Percentiles rank a stretch among this genome's conserved stretches.
phyloP scores from a whole-genome alignment of 2,888 invertebrate species.

The Oscheius myriophilus region DNA sequence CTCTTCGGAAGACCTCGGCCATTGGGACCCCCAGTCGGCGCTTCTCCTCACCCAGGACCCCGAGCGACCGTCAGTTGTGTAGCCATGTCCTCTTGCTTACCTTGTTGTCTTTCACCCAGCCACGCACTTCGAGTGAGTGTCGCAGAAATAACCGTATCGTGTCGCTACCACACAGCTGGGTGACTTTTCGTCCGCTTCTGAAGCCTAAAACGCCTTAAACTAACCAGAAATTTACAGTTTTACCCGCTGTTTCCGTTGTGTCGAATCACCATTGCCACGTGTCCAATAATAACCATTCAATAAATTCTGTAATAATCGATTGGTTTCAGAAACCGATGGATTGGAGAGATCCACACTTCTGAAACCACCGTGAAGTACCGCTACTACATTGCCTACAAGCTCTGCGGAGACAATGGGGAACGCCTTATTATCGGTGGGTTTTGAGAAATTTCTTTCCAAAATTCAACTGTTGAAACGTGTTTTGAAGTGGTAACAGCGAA shows the following conservation, averaged over 20 bases:
- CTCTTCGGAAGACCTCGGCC: conserved; percentile 54
- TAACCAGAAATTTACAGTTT: background rate
- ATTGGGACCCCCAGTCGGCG: conserved; percentile 60
- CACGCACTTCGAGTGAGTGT: too few species aligned
- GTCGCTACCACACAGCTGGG: background rate
- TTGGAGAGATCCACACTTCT: conserved; percentile 50
- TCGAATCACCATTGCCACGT: too few species aligned
- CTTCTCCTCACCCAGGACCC: conserved; percentile 51
- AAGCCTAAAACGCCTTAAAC: background rate
- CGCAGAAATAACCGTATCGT: too few species aligned
- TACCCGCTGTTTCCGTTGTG: background rate
- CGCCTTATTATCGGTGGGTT: conserved; percentile 38
- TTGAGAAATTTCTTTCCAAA: background rate
- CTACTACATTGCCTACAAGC: conserved; percentile 66
- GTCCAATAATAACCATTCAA: background rate
- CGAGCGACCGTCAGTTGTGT: conserved; percentile 42
- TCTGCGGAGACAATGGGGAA: conserved; percentile 56
- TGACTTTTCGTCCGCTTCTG: background rate
- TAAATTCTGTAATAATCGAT: background rate
- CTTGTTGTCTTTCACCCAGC: background rate
- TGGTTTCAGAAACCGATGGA: conserved; percentile 52
- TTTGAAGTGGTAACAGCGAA: too few species aligned
- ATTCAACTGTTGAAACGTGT: too few species aligned
- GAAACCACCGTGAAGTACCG: conserved; percentile 61
- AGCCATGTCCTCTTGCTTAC: background rate